Evolutionary conservation across 2,888 invertebrate genomes (phyloP).

Genomic region (Rotaria magnacalcarata): DNA sequence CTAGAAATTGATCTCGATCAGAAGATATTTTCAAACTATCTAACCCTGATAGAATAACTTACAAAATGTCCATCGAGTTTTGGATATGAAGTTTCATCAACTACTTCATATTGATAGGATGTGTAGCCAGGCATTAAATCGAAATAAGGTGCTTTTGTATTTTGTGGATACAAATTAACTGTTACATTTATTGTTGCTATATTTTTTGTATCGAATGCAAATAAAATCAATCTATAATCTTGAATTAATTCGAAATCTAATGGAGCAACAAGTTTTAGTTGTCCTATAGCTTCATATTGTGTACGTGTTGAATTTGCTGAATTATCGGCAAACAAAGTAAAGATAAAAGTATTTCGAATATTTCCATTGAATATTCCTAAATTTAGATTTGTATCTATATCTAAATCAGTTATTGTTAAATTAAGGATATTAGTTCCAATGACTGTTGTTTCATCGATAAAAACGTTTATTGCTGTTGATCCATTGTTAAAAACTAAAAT

Average conservation of each 20-base stretch:
- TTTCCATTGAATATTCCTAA: conserved; percentile 32
- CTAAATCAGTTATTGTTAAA: neutral
- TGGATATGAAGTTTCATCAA: neutral
- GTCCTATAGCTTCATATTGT: neutral
- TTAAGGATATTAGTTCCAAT: neutral
- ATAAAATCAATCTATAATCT: neutral
- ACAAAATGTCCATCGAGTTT: neutral
- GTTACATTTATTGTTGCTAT: neutral
- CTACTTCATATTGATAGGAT: neutral
- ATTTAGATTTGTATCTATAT: neutral
- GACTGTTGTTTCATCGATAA: neutral
- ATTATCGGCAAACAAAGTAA: neutral
- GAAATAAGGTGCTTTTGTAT: neutral
- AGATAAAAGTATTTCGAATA: neutral
- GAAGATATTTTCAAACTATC: too few species aligned
- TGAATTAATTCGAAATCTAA: neutral
- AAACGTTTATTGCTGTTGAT: neutral
- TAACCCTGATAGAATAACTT: neutral
- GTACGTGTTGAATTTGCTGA: neutral
- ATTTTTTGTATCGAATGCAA: conserved; percentile 29
- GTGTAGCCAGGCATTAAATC: neutral
- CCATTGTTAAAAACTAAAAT: neutral
- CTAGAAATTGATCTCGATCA: too few species aligned
- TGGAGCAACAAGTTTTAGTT: neutral
- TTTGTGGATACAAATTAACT: neutral